A percentile compares a stretch with the other conserved stretches of the same genome.
Conservation (phyloP, 2,113 vertebrate species). For the Caranx melampygus region DNA sequence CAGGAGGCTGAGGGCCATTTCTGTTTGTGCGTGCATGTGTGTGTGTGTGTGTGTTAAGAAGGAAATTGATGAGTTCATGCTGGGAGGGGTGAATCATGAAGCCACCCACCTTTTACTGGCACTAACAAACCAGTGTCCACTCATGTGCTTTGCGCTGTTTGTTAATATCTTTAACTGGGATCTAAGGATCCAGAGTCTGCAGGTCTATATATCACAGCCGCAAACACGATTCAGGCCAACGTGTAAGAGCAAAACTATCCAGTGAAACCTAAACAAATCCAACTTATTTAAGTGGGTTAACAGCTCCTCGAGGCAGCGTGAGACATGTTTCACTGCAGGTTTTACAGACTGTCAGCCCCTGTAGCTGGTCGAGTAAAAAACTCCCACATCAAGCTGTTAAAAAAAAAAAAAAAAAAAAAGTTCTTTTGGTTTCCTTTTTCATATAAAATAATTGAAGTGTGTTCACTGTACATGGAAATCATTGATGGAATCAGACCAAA, state of each 20-base stretch:
- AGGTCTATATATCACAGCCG: background rate
- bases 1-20: constrained; percentile 50
- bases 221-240: constrained; percentile 19
- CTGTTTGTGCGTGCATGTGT: constrained; percentile 43
- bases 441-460: constrained; percentile 12
- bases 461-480: background rate
- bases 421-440: constrained; percentile 24
- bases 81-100: constrained; percentile 38
- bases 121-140: background rate
- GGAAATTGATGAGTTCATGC: constrained; percentile 46
- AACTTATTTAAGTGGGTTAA: constrained; percentile 60
- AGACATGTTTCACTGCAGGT: constrained; percentile 60
- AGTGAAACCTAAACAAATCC: constrained; percentile 51
- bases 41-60: constrained; percentile 29
- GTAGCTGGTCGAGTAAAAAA: constrained; percentile 32
- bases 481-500: constrained; percentile 6
- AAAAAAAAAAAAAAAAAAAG: constrained; percentile 37
- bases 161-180: constrained; percentile 17
- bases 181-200: background rate
- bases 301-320: constrained; percentile 57
- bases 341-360: constrained; percentile 58
- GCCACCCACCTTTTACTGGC: constrained; percentile 56
- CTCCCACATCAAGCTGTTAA: constrained; percentile 46
- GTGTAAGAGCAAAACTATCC: constrained; percentile 39
- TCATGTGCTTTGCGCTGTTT: background rate